Evolutionary conservation across 2,888 invertebrate genomes (phyloP), one percentile per base, ranked within the genome.

Genomic region (Rotaria macrura): DNA sequence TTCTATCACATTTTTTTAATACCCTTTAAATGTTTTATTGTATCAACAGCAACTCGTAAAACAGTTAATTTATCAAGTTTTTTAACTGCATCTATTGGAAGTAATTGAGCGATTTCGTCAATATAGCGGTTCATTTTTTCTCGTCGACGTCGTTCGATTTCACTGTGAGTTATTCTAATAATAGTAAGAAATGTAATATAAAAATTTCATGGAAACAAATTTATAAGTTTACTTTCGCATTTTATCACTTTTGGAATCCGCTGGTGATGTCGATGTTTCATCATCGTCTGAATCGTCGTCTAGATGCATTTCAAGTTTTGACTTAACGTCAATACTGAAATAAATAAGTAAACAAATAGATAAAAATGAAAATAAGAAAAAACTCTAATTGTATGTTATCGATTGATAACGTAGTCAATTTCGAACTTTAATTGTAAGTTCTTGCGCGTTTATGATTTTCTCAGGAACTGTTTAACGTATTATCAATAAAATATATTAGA

Each of bases 111-210:
- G 10, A 85, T 84, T 34, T 85, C 85, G 40, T 85, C 84, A 7
- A 85, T 29, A 40, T 85, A 84, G 38, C 72, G 84, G 47, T 85
- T 85, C 85, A 85, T 85, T 72, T 85, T 85, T 84, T 85, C 84
- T n/a, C 85, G 85, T 1, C 85, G 85, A 43, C 85, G 84, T 17
- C 84, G 84, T 84, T 85, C 85, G 14, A 85, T 84, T 85, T 85
- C 85, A 84, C 85, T 85, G 25, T 85, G 85, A 34, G 72, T 85
- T 17, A 84, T 72, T 43, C 85, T 85, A 52, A 23, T 52, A 52
- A 52, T 52, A 52, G 6, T 6, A 52, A 52, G 20, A 52, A 52
- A 23, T 47, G 14, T 47, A 47, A 14, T 47, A 10, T 47, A 47
- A 9, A 47, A 6, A 14, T 10, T 14, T 6, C 6, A 52, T 23